phyloP scores from a whole-genome alignment of 92 coral and sea anemone species.

The Zoanthus sociatus region DNA sequence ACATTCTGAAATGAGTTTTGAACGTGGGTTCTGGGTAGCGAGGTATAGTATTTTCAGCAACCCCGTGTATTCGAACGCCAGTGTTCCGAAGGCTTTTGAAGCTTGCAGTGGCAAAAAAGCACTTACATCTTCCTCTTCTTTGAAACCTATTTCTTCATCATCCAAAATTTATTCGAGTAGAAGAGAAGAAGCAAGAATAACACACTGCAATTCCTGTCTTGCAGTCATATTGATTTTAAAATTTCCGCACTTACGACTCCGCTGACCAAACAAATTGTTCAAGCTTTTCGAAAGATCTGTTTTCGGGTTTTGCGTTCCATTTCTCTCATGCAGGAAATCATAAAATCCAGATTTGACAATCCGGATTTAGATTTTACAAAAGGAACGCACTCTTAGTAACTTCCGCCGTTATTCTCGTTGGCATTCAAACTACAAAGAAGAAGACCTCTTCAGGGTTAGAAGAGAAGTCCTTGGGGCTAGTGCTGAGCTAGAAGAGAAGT shows the following conservation, averaged over 20 bases:
- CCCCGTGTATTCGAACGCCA: slow-evolving; percentile 29
- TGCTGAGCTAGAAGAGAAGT: too few relatives aligned
- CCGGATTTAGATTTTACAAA: not conserved
- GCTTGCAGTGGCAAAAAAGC: slow-evolving; percentile 27
- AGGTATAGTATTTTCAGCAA: slow-evolving; percentile 44
- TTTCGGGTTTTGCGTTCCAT: slow-evolving; percentile 33
- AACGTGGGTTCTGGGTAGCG: slow-evolving; percentile 29
- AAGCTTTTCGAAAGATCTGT: slow-evolving; percentile 20
- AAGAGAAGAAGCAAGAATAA: slow-evolving; percentile 10
- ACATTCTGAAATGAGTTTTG: slow-evolving; percentile 47
- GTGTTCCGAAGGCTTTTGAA: not conserved
- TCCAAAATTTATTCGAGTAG: slow-evolving; percentile 25
- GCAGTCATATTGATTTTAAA: slow-evolving; percentile 12
- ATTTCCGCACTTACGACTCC: slow-evolving; percentile 11
- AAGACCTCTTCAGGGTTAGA: too few relatives aligned
- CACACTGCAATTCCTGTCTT: slow-evolving; percentile 29
- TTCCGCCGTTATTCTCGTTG: too few relatives aligned
- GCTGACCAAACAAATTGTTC: slow-evolving; percentile 20
- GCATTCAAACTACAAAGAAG: too few relatives aligned
- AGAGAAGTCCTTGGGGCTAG: too few relatives aligned
- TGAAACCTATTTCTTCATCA: slow-evolving; percentile 31
- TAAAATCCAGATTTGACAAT: slow-evolving; percentile 23
- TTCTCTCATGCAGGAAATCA: slow-evolving; percentile 5
- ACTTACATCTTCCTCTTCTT: slow-evolving; percentile 26
- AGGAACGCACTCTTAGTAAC: too few relatives aligned